These are phyloP conservation scores for Morbakka virulenta DNA, from an alignment of 30 jellyfish, hydroid and myxozoan species.

Conservation along the genomic window DNA sequence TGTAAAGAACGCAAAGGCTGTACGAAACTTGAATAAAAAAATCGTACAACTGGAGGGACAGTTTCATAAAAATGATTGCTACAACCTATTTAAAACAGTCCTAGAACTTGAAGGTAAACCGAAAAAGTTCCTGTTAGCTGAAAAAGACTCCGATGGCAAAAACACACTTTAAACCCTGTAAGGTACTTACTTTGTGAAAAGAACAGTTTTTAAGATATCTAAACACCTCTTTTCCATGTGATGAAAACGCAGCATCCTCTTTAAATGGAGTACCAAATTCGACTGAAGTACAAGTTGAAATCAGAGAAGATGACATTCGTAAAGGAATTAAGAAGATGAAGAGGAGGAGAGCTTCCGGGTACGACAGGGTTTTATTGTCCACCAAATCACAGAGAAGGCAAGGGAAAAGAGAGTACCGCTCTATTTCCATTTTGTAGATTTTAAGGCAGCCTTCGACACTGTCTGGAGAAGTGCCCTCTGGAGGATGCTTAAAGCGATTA, in stretches of 20 bases:
- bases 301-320: background rate
- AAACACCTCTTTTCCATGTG: conserved; percentile 16
- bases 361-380: conserved; percentile 7
- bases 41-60: conserved; percentile 25
- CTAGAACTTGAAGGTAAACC: no score
- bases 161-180: background rate
- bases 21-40: no score
- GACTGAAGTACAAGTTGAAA: background rate
- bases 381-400: conserved; percentile 20
- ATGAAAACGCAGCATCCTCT: no score
- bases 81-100: no score
- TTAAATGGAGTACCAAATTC: background rate
- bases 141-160: conserved; percentile 13
- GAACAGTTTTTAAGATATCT: conserved; percentile 24
- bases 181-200: conserved; percentile 1
- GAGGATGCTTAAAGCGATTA: no score
- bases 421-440: no score
- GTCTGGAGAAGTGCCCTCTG: no score
- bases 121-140: no score
- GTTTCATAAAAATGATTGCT: background rate
- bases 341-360: conserved; percentile 8
- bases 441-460: no score
- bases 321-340: background rate
- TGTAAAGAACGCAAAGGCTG: background rate
- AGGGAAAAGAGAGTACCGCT: conserved; percentile 22